Percentiles rank a stretch among this genome's conserved stretches.
Evolutionary conservation across 2,113 vertebrate species (phyloP).

Genomic region (Lepus europaeus): DNA sequence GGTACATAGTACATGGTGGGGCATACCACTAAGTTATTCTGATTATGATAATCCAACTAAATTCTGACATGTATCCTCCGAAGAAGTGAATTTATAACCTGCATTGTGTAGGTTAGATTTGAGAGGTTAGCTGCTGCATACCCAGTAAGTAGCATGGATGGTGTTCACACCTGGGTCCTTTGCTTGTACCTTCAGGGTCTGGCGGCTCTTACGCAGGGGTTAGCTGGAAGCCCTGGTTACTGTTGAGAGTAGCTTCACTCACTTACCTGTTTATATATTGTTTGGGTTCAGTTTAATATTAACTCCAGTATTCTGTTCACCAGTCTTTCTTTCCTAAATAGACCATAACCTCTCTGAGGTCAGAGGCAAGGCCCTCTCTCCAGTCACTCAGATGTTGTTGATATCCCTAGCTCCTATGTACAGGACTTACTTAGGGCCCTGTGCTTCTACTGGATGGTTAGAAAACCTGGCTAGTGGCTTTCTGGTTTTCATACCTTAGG

Average conservation of each 20-base stretch:
- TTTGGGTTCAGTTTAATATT: background rate
- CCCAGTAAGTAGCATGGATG: background rate
- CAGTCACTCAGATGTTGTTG: too few relatives aligned
- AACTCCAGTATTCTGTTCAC: background rate
- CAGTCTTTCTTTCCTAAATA: background rate
- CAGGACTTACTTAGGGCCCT: background rate
- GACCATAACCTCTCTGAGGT: background rate
- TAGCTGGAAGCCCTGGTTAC: too few relatives aligned
- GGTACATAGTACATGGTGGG: background rate
- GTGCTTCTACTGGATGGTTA: background rate
- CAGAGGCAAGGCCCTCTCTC: background rate
- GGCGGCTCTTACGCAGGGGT: fast-evolving
- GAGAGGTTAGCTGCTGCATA: background rate
- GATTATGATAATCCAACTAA: background rate
- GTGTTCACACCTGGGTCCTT: background rate
- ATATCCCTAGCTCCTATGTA: fast-evolving
- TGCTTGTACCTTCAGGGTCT: fast-evolving
- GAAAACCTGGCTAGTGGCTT: background rate
- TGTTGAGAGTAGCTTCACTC: background rate
- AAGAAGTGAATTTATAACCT: background rate
- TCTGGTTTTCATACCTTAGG: background rate
- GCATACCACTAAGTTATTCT: background rate
- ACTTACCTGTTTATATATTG: background rate
- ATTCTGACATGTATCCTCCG: background rate
- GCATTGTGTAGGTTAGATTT: background rate